Evolutionary conservation across 2,113 vertebrate species (phyloP).

Genomic region (Todiramphus chloris): DNA sequence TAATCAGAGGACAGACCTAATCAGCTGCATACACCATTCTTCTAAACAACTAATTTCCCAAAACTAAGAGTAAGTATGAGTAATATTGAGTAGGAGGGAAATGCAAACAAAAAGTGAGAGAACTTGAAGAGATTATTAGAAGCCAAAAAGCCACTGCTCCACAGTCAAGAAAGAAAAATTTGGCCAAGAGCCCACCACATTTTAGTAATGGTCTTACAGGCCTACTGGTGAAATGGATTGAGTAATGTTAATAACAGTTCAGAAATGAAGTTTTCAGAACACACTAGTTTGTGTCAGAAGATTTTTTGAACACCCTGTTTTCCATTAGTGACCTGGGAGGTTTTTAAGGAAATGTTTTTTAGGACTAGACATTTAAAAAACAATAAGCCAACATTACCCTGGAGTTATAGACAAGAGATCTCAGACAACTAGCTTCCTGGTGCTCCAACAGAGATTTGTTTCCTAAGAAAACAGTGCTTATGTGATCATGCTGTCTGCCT

Average conservation of each 20-base stretch:
- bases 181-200: neutral
- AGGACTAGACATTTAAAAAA: neutral
- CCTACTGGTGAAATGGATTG: neutral
- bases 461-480: constrained; percentile 20
- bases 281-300: neutral
- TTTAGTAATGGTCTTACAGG: neutral
- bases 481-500: neutral
- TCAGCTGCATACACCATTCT: neutral
- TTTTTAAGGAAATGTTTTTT: neutral
- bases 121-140: neutral
- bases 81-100: neutral
- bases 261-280: neutral
- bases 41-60: neutral
- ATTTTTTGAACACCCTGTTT: neutral
- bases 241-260: neutral
- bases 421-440: neutral
- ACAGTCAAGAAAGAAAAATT: neutral
- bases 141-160: neutral
- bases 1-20: neutral
- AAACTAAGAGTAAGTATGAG: neutral
- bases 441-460: neutral
- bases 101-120: neutral
- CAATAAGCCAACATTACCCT: neutral
- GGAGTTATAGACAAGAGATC: neutral
- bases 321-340: neutral